Evolutionary conservation across 37 sponge, comb jelly and placozoan species (phyloP).

Genomic region (Axinella damicornis): DNA sequence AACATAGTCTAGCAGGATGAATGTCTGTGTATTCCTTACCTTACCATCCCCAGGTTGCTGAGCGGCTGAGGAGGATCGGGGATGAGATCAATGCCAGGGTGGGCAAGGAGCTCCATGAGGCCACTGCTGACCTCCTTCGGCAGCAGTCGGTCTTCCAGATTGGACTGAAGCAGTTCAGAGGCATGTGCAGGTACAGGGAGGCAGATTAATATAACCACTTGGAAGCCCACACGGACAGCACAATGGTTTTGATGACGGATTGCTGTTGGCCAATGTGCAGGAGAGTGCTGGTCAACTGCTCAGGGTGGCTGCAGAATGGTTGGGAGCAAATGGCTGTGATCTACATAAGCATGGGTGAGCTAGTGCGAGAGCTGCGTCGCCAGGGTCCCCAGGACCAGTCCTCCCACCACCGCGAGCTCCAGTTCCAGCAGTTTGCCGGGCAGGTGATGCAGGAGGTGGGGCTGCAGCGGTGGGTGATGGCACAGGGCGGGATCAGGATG

Average conservation of each 20-base stretch:
- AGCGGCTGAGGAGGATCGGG: conserved; percentile 18
- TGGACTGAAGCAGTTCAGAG: conserved; percentile 3
- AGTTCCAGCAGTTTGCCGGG: conserved; percentile 1
- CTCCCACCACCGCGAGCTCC: not conserved
- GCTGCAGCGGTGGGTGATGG: conserved; percentile 10
- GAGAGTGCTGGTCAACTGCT: not conserved
- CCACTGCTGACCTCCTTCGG: not conserved
- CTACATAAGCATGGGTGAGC: not conserved
- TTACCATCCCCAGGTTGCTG: conserved; percentile 1
- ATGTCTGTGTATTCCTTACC: too few relatives aligned
- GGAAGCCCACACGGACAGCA: too few relatives aligned
- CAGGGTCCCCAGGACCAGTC: not conserved
- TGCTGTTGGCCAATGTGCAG: too few relatives aligned
- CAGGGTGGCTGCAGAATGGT: not conserved
- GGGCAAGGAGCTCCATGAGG: not conserved
- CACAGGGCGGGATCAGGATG: conserved; percentile 21
- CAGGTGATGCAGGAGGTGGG: conserved; percentile 5
- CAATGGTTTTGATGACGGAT: too few relatives aligned
- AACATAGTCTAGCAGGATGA: too few relatives aligned
- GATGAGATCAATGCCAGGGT: conserved; percentile 14
- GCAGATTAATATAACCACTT: too few relatives aligned
- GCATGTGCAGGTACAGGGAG: too few relatives aligned
- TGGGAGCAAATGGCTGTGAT: not conserved
- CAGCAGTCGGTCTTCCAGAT: conserved; percentile 18
- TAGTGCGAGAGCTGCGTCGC: not conserved